Evolutionary conservation across 2,797 vertebrate genomes (phyloP).

Genomic region (Anguilla megastoma): DNA sequence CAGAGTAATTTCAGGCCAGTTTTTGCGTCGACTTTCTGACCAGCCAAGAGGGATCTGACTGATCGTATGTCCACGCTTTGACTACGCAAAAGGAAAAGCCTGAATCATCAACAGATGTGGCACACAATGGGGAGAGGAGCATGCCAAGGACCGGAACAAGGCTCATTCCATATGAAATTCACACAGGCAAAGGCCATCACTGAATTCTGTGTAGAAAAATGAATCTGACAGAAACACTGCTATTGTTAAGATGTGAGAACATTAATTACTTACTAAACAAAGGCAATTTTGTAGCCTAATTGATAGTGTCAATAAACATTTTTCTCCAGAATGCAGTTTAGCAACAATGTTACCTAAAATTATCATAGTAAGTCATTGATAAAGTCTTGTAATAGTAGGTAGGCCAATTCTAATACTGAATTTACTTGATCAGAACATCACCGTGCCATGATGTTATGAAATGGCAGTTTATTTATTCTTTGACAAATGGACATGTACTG

Average conservation of each 20-base stretch:
- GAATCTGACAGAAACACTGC: background rate
- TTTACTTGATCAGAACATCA: too few relatives aligned
- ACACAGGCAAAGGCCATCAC: background rate
- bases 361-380: background rate
- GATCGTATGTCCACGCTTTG: conserved; percentile 25
- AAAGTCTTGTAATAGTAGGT: background rate
- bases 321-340: background rate
- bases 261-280: background rate
- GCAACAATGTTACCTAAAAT: background rate
- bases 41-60: background rate
- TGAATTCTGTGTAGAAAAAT: background rate
- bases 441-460: too few relatives aligned
- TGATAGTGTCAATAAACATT: background rate
- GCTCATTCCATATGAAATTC: conserved; percentile 16
- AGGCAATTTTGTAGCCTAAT: background rate
- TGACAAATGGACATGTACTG: background rate
- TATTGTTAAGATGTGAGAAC: background rate
- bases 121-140: conserved; percentile 22
- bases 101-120: conserved; percentile 35
- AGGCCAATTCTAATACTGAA: too few relatives aligned
- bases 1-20: background rate
- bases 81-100: conserved; percentile 28
- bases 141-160: background rate
- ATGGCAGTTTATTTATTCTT: background rate
- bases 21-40: background rate